Base-by-base conservation (phyloP, 2,888 invertebrate genomes). In the Periphyllus acericola region DNA sequence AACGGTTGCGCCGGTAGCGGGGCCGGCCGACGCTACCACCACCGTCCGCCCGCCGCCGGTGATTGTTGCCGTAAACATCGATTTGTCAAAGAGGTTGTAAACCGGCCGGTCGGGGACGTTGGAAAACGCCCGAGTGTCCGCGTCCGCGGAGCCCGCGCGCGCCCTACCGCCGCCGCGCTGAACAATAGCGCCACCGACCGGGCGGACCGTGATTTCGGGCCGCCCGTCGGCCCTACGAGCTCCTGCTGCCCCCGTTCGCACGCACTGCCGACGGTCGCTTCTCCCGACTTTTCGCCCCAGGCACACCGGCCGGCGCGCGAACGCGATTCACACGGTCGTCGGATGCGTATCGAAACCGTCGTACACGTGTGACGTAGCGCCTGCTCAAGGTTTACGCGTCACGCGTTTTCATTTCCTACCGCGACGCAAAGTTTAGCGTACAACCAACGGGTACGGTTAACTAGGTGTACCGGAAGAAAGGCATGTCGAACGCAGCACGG, bases 11-110 rank as follows among this genome's bases (percentile, higher is more conserved):
- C 32, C 29, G 75, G 21, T 29, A 46, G 52, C 71, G 72, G 68
- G 46, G n/a, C 71, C 46, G 25, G 72, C 36, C 82, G 29, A 34
- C 60, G 14, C 52, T 32, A 6, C 21, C 40, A 11, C 0, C 14
- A 34, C 34, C 60, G 4, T 19, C 80, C 71, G 46, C 66, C 60
- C 11, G 29, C 80, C 71, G 46, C 66, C 66, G n/a, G 6, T 14
- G 46, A 29, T 36, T 36, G 55, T 87, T 74, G 40, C 71, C 55
- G 34, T 40, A 60, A 46, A 74, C 87, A 87, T 87, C 66, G 87
- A 87, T 87, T 87, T 66, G 74, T 46, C 81, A 87, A 81, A 87
- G 87, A 87, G 60, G 8, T 81, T 87, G 9, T 75, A 87, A 75
- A 81, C 1, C 21, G 11, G 55, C n/a, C 17, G 34, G 46, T 19